Conservation (phyloP, 1,140 invertebrate species). For the Hylaeus anthracinus region DNA sequence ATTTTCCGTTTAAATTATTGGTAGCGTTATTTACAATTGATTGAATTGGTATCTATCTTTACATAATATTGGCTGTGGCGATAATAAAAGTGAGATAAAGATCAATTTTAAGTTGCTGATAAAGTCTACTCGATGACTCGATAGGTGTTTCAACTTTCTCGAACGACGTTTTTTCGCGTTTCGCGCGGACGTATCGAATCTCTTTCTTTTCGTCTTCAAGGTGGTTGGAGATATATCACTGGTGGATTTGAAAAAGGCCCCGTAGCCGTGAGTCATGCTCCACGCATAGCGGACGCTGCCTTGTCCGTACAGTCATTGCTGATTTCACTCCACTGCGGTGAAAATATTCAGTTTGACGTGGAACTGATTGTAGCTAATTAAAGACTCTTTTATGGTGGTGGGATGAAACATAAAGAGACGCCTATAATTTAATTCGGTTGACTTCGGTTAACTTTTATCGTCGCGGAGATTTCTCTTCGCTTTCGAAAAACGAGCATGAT, state of each 20-base stretch:
- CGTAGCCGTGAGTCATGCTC: conserved; percentile 42
- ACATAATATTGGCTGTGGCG: too few species aligned
- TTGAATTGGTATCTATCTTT: too few species aligned
- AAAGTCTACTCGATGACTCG: neutral
- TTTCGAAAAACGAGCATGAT: too few species aligned
- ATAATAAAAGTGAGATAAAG: too few species aligned
- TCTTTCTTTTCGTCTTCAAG: neutral
- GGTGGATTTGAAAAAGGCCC: conserved; percentile 21
- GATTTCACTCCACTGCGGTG: conserved; percentile 37
- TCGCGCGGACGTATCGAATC: neutral
- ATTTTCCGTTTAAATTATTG: too few species aligned
- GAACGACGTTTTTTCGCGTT: neutral
- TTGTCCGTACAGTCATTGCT: conserved; percentile 43
- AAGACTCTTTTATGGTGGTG: too few species aligned
- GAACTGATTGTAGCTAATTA: neutral
- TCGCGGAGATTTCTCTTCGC: too few species aligned
- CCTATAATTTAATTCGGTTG: neutral
- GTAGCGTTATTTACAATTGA: too few species aligned
- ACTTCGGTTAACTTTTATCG: neutral
- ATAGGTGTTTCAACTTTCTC: conserved; percentile 2
- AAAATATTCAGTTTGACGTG: conserved; percentile 20
- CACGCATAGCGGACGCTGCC: conserved; percentile 37
- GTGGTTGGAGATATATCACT: conserved; percentile 9
- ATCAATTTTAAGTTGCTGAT: neutral
- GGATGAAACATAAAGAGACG: too few species aligned